These are phyloP conservation scores for Notolabrus celidotus DNA, from an alignment of 2,797 vertebrate species.

Conservation along the genomic window DNA sequence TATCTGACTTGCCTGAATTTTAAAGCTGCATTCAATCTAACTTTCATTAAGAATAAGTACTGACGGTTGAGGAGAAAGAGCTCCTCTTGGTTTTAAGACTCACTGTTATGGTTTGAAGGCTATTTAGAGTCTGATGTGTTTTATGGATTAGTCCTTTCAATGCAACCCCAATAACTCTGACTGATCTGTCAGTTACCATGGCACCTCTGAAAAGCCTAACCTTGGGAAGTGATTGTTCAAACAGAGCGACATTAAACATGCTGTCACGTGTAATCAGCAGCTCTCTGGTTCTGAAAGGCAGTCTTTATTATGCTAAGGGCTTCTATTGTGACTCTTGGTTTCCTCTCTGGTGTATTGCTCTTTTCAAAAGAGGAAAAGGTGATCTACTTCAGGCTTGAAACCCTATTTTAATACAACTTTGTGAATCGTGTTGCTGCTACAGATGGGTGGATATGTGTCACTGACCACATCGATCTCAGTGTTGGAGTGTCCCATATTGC, in stretches of 20 bases:
- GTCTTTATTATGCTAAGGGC: background rate
- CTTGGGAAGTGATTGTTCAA: background rate
- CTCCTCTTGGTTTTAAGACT: too few relatives aligned
- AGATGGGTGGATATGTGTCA: background rate
- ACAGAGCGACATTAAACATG: background rate
- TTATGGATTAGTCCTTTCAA: background rate
- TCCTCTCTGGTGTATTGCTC: background rate
- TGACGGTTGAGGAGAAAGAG: too few relatives aligned
- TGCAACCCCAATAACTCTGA: background rate
- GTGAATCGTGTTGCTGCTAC: background rate
- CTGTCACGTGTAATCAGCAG: background rate
- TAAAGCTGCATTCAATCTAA: background rate
- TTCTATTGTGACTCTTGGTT: background rate
- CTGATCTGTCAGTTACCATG: constrained; percentile 25
- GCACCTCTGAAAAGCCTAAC: constrained; percentile 16
- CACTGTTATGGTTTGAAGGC: too few relatives aligned
- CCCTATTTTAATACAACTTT: too few relatives aligned
- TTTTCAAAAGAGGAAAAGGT: too few relatives aligned
- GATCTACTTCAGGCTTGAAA: too few relatives aligned
- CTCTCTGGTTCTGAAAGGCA: background rate
- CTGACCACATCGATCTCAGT: constrained; percentile 98
- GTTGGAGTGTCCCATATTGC: constrained; percentile 99
- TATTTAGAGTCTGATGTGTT: too few relatives aligned
- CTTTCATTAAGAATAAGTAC: too few relatives aligned
- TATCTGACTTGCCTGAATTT: background rate